Evolutionary conservation across 2,113 vertebrate genomes (phyloP).

Genomic region (Noturus placidus): DNA sequence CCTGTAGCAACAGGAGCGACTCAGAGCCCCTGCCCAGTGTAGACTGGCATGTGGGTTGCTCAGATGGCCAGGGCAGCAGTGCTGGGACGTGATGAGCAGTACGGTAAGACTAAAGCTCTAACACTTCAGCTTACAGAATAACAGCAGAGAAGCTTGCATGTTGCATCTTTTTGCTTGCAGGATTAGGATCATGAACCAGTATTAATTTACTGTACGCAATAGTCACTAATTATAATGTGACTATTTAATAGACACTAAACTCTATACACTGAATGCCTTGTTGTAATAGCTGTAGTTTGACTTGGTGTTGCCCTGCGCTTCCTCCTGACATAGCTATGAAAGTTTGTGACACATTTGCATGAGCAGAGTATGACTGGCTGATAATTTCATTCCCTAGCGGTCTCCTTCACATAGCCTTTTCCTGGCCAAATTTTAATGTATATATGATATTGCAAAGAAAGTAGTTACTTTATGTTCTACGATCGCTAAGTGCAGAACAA

Average conservation of each 20-base stretch:
- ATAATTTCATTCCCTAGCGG: too few relatives aligned
- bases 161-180: not conserved
- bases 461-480: not conserved
- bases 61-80: constrained; percentile 23
- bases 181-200: not conserved
- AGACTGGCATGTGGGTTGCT: constrained; percentile 1
- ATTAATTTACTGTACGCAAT: not conserved
- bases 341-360: not conserved
- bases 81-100: constrained; percentile 14
- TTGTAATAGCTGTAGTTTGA: not conserved
- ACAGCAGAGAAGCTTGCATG: not conserved
- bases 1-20: constrained; percentile 10
- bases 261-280: not conserved
- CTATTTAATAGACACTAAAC: too few relatives aligned
- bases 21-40: constrained; percentile 2
- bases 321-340: not conserved
- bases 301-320: not conserved
- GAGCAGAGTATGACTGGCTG: not conserved
- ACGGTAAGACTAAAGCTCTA: constrained; percentile 43
- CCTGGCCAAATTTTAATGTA: not conserved
- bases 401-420: not conserved
- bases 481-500: not conserved
- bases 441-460: not conserved
- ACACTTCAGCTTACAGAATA: constrained; percentile 5
- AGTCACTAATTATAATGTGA: not conserved